Evolutionary conservation across 1,140 invertebrate genomes (phyloP).

Genomic region (Drosophila ironensis): DNA sequence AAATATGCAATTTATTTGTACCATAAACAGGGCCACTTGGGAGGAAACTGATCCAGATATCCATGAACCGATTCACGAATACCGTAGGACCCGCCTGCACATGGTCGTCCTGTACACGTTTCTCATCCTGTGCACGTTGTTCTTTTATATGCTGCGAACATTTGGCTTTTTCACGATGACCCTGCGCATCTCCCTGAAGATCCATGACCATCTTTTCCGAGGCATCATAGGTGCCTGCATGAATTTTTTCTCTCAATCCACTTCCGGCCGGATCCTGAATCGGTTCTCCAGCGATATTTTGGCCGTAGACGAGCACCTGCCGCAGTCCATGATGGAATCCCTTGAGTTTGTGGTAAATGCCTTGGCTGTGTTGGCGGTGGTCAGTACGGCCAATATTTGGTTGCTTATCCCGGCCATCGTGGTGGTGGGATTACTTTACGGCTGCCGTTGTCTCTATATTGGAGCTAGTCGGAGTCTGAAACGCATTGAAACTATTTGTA

Average conservation of each 20-base stretch:
- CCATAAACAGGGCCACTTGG: slow-evolving; percentile 67
- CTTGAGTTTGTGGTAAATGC: slow-evolving; percentile 86
- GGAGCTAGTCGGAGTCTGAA: slow-evolving; percentile 90
- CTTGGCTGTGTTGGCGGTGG: slow-evolving; percentile 86
- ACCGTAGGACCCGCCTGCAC: slow-evolving; percentile 33
- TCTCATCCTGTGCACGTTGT: slow-evolving; percentile 60
- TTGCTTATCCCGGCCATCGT: slow-evolving; percentile 88
- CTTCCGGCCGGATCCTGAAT: slow-evolving; percentile 90
- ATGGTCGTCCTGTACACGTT: slow-evolving; percentile 57
- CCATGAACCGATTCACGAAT: slow-evolving; percentile 51
- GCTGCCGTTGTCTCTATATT: slow-evolving; percentile 89
- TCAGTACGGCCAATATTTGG: slow-evolving; percentile 90
- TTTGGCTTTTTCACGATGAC: slow-evolving; percentile 90
- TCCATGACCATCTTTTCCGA: slow-evolving; percentile 93
- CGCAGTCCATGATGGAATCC: slow-evolving; percentile 88
- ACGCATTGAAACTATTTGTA: slow-evolving; percentile 91
- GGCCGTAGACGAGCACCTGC: slow-evolving; percentile 92
- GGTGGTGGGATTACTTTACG: slow-evolving; percentile 86
- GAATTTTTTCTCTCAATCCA: slow-evolving; percentile 94
- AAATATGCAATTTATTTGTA: not conserved
- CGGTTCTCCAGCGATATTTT: slow-evolving; percentile 93
- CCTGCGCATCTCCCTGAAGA: slow-evolving; percentile 88
- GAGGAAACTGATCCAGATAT: slow-evolving; percentile 68
- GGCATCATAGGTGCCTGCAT: slow-evolving; percentile 91
- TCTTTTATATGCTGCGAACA: slow-evolving; percentile 84